A percentile compares a stretch with the other conserved stretches of the same genome.
Conservation (phyloP, 2,797 vertebrate genomes). For the Acropternis orthonyx region DNA sequence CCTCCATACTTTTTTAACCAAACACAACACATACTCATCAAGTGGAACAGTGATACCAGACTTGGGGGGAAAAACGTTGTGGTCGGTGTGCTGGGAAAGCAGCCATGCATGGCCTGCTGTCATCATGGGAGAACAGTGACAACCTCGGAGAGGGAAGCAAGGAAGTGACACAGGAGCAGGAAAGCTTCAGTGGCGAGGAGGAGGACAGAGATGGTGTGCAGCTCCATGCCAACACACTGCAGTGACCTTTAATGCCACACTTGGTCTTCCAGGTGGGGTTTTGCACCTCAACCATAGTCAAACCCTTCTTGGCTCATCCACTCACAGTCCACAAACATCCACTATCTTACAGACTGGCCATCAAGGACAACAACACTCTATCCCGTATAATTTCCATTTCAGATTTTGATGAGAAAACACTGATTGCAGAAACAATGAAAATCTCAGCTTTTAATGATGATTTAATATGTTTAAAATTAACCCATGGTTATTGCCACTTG, state of each 20-base stretch:
- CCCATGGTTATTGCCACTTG: background rate
- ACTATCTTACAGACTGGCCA: background rate
- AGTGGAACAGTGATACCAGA: background rate
- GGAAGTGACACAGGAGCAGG: background rate
- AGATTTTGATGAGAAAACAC: background rate
- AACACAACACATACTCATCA: background rate
- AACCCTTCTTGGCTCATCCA: background rate
- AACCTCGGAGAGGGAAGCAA: background rate
- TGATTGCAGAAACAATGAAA: accelerated
- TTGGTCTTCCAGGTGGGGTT: background rate
- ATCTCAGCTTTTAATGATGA: background rate
- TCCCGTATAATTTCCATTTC: background rate
- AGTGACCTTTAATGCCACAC: background rate
- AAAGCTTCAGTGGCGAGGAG: background rate
- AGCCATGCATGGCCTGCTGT: background rate
- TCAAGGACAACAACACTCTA: background rate
- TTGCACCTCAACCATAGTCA: background rate
- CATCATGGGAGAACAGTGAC: background rate
- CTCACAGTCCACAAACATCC: background rate
- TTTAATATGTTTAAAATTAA: constrained; percentile 1
- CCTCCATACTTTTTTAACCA: background rate
- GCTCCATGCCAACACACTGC: background rate
- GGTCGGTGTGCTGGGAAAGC: background rate
- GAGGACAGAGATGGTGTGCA: background rate
- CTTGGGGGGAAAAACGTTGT: background rate